Conservation (phyloP, 35 echinoderm and acorn worm genomes). For the Lytechinus pictus region DNA sequence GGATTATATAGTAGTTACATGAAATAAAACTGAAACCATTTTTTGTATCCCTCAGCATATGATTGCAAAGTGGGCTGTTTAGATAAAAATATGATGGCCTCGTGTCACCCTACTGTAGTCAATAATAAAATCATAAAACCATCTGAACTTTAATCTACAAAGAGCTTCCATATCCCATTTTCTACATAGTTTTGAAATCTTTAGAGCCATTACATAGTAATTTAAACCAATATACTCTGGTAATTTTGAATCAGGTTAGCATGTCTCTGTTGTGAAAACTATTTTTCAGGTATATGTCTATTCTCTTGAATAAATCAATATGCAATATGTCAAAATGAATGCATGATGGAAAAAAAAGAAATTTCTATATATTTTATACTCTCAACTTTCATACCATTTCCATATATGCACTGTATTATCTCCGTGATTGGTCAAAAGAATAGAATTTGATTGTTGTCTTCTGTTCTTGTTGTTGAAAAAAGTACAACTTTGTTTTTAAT, state of each 20-base stretch:
- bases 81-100: background rate
- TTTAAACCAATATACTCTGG: background rate
- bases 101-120: background rate
- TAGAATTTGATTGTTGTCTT: background rate
- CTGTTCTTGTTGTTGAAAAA: no score
- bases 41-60: background rate
- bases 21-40: background rate
- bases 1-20: background rate
- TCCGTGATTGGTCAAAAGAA: background rate
- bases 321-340: background rate
- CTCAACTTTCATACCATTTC: background rate
- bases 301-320: background rate
- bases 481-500: background rate
- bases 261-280: background rate
- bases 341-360: background rate
- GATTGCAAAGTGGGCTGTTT: background rate
- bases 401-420: background rate
- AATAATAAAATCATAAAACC: background rate
- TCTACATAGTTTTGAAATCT: background rate
- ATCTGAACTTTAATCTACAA: background rate
- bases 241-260: background rate
- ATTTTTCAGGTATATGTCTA: background rate
- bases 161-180: background rate
- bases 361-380: background rate
- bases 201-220: background rate